phyloP scores from a whole-genome alignment of 2,888 invertebrate species.

The Noctua janthe region DNA sequence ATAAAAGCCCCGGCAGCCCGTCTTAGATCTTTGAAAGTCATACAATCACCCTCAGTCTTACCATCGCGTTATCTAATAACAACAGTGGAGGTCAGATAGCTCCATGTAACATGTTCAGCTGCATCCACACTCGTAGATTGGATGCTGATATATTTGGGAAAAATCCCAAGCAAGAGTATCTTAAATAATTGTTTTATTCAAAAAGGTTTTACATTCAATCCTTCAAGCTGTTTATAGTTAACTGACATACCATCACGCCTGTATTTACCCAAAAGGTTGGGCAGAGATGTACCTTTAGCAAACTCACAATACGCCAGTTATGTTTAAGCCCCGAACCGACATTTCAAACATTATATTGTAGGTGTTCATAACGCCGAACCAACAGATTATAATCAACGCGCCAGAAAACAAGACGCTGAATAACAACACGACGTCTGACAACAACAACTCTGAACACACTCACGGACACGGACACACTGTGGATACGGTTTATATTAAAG shows the following conservation, averaged over 20 bases:
- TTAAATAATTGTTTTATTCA: neutral
- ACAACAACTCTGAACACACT: slow-evolving; percentile 74
- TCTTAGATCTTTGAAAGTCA: neutral
- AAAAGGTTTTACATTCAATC: neutral
- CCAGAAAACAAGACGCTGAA: slow-evolving; percentile 77
- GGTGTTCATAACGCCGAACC: slow-evolving; percentile 86
- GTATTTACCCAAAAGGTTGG: neutral
- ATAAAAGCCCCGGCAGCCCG: neutral
- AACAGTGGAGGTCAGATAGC: neutral
- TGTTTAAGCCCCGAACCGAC: neutral
- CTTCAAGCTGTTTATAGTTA: neutral
- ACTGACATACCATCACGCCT: neutral
- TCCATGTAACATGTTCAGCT: neutral
- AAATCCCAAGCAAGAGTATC: neutral
- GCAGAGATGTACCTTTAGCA: neutral
- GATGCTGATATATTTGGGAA: neutral
- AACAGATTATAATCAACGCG: slow-evolving; percentile 84
- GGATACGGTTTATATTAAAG: slow-evolving; percentile 80
- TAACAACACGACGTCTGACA: slow-evolving; percentile 81
- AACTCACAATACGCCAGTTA: neutral
- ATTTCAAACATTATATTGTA: slow-evolving; percentile 57
- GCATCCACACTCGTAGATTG: neutral
- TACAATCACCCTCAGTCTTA: neutral
- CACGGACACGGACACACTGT: neutral
- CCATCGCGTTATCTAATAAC: neutral